Percentiles rank a stretch among this genome's conserved stretches.
Evolutionary conservation across 1,140 invertebrate species (phyloP).

Genomic region (Drosophila ironensis): DNA sequence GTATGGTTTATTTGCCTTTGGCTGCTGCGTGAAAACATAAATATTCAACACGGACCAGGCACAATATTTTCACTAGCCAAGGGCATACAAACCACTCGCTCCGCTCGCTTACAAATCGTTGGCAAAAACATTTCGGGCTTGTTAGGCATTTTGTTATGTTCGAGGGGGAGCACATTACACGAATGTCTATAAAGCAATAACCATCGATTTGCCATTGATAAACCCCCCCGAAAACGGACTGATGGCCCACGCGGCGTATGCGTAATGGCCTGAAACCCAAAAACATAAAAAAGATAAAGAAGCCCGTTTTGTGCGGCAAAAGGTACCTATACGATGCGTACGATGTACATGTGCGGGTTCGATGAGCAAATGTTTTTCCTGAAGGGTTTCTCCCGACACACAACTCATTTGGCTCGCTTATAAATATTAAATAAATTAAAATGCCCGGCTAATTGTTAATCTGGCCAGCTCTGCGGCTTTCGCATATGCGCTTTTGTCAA

Average conservation of each 20-base stretch:
- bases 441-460: conserved; percentile 77
- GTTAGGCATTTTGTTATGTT: conserved; percentile 49
- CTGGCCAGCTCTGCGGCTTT: conserved; percentile 68
- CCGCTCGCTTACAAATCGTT: conserved; percentile 5
- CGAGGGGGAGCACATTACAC: conserved; percentile 16
- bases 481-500: conserved; percentile 61
- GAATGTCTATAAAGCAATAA: conserved; percentile 47
- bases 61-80: conserved; percentile 33
- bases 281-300: conserved; percentile 37
- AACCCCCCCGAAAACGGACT: conserved; percentile 28
- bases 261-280: conserved; percentile 30
- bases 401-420: conserved; percentile 24
- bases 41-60: conserved; percentile 46
- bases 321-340: too few species aligned
- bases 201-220: conserved; percentile 56
- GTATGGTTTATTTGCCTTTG: conserved; percentile 56
- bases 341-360: not conserved
- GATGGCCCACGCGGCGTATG: conserved; percentile 41
- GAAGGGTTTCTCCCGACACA: not conserved
- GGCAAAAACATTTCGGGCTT: conserved; percentile 36
- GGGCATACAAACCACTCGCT: conserved; percentile 20
- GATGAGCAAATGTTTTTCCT: conserved; percentile 6
- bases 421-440: conserved; percentile 76
- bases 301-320: not conserved
- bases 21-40: conserved; percentile 70